Evolutionary conservation across 37 sponge, comb jelly and placozoan species (phyloP).

Genomic region (Theonella swinhoei): DNA sequence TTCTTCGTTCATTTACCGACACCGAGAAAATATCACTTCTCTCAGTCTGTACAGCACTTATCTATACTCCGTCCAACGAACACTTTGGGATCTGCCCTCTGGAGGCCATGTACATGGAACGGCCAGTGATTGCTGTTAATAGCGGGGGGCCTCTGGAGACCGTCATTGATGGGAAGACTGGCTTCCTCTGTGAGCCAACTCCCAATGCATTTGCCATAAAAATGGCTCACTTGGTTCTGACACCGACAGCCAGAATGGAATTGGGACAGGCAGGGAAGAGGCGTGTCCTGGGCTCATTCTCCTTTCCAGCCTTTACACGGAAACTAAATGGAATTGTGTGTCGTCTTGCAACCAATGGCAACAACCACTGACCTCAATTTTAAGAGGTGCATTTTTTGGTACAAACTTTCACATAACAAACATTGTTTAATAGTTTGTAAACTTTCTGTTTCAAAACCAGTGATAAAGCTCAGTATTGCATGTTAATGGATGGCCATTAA

Average conservation of each 20-base stretch:
- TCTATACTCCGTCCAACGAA: constrained; percentile 96
- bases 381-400: neutral
- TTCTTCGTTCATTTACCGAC: constrained; percentile 85
- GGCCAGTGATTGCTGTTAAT: constrained; percentile 95
- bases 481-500: too few relatives aligned
- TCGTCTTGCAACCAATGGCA: neutral
- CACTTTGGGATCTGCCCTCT: constrained; percentile 99
- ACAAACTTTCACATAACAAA: too few relatives aligned
- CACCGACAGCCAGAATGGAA: neutral
- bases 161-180: constrained; percentile 80
- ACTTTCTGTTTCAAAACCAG: too few relatives aligned
- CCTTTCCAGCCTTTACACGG: constrained; percentile 81
- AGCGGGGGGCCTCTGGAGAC: constrained; percentile 98
- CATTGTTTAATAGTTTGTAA: too few relatives aligned
- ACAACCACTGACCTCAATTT: neutral
- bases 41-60: constrained; percentile 64
- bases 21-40: constrained; percentile 77
- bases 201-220: constrained; percentile 72
- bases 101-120: constrained; percentile 94
- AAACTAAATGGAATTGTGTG: constrained; percentile 49
- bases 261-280: constrained; percentile 74
- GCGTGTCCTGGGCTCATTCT: constrained; percentile 78
- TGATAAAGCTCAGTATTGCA: too few relatives aligned
- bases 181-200: constrained; percentile 83
- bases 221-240: constrained; percentile 59